phyloP scores from a whole-genome alignment of 2,888 invertebrate genomes.

The Tetanocera ferruginea region DNA sequence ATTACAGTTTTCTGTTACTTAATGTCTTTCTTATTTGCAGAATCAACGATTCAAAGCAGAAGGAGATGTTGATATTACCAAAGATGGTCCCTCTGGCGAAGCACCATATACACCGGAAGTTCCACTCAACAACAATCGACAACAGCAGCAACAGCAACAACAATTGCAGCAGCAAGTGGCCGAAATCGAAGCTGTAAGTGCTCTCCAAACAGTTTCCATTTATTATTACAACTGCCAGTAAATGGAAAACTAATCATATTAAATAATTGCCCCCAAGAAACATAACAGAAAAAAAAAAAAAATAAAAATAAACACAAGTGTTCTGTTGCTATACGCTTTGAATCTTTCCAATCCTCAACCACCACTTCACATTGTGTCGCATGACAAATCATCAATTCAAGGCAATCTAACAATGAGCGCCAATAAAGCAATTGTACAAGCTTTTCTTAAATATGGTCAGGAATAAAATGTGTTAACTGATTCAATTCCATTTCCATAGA shows the following conservation, averaged over 20 bases:
- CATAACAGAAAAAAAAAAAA: background rate
- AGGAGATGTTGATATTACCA: constrained; percentile 62
- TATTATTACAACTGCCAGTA: constrained; percentile 44
- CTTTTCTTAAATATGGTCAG: no score
- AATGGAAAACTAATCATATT: constrained; percentile 39
- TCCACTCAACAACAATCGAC: constrained; percentile 45
- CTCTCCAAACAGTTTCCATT: constrained; percentile 47
- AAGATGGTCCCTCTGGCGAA: constrained; percentile 51
- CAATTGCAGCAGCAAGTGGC: constrained; percentile 49
- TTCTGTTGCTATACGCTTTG: background rate
- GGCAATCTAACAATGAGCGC: no score
- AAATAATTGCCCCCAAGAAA: background rate
- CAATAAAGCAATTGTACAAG: no score
- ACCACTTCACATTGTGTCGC: no score
- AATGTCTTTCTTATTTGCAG: constrained; percentile 48
- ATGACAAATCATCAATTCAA: no score
- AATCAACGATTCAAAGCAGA: constrained; percentile 67
- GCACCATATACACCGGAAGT: constrained; percentile 48
- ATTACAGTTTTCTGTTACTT: background rate
- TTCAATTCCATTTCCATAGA: no score
- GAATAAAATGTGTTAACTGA: no score
- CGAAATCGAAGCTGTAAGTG: constrained; percentile 53
- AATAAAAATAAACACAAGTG: background rate
- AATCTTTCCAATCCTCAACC: no score
- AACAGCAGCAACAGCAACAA: constrained; percentile 47